Evolutionary conservation across 2,888 invertebrate genomes (phyloP).

Genomic region (Neoaliturus tenellus): DNA sequence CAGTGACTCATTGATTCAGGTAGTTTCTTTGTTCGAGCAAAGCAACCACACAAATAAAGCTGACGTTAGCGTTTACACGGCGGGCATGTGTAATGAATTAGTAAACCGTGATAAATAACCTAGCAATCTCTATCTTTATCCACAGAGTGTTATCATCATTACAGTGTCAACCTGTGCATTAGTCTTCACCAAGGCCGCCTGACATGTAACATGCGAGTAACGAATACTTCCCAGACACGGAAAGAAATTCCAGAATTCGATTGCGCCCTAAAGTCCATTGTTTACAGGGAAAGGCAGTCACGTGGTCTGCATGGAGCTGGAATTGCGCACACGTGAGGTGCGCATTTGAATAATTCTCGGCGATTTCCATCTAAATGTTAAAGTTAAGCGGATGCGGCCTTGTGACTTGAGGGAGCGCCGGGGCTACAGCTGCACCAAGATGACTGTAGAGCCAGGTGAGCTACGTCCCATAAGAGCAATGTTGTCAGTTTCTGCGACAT

Average conservation of each 20-base stretch:
- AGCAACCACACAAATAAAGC: not conserved
- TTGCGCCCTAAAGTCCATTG: conserved; percentile 3
- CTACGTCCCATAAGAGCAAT: too few relatives aligned
- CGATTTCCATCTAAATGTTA: conserved; percentile 18
- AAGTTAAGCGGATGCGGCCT: not conserved
- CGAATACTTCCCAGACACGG: not conserved
- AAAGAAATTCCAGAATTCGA: conserved; percentile 18
- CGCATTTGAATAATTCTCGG: conserved; percentile 10
- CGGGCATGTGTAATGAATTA: not conserved
- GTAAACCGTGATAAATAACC: not conserved
- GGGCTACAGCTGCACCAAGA: not conserved
- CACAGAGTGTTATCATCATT: not conserved
- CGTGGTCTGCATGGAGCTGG: not conserved
- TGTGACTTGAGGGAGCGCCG: not conserved
- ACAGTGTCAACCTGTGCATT: not conserved
- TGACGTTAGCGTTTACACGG: not conserved
- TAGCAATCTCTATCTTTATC: not conserved
- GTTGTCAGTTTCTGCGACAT: too few relatives aligned
- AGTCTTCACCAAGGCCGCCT: not conserved
- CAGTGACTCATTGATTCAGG: too few relatives aligned
- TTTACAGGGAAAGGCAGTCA: not conserved
- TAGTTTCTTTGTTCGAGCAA: too few relatives aligned
- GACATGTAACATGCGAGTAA: not conserved
- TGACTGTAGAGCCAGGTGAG: too few relatives aligned
- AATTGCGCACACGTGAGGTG: not conserved